Evolutionary conservation across 2,797 vertebrate genomes (phyloP).

Genomic region (Poeciliopsis gracilis): DNA sequence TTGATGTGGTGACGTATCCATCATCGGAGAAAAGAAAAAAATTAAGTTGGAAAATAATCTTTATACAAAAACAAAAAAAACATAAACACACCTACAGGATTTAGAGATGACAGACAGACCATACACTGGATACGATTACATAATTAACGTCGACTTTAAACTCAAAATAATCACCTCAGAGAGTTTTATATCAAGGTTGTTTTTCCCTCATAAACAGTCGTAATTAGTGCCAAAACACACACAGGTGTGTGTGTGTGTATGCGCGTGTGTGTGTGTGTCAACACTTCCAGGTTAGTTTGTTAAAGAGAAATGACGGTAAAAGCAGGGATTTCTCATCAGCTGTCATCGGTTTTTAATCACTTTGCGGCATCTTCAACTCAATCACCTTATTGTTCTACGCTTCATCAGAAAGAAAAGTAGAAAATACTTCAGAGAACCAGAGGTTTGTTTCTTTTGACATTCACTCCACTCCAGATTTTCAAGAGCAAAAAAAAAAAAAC

Average conservation of each 20-base stretch:
- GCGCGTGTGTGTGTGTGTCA: background rate
- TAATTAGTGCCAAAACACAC: constrained; percentile 4
- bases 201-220: background rate
- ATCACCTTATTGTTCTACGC: constrained; percentile 18
- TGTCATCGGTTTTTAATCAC: constrained; percentile 20
- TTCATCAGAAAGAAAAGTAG: constrained; percentile 30
- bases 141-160: constrained; percentile 48
- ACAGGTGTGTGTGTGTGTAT: background rate
- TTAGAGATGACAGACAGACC: constrained; percentile 39
- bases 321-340: constrained; percentile 32
- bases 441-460: constrained; percentile 21
- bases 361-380: constrained; percentile 26
- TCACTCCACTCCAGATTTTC: constrained; percentile 9
- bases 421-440: constrained; percentile 34
- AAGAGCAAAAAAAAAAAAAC: constrained; percentile 5
- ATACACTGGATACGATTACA: constrained; percentile 49
- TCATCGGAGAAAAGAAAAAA: background rate
- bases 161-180: constrained; percentile 15
- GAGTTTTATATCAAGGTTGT: constrained; percentile 13
- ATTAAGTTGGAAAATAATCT: constrained; percentile 65
- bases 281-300: constrained; percentile 27
- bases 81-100: constrained; percentile 66
- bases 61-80: constrained; percentile 66
- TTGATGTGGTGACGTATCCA: background rate
- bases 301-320: constrained; percentile 21